Evolutionary conservation across 2,113 vertebrate species (phyloP), one percentile per base, ranked within the genome.

Genomic region (Podocnemis expansa): DNA sequence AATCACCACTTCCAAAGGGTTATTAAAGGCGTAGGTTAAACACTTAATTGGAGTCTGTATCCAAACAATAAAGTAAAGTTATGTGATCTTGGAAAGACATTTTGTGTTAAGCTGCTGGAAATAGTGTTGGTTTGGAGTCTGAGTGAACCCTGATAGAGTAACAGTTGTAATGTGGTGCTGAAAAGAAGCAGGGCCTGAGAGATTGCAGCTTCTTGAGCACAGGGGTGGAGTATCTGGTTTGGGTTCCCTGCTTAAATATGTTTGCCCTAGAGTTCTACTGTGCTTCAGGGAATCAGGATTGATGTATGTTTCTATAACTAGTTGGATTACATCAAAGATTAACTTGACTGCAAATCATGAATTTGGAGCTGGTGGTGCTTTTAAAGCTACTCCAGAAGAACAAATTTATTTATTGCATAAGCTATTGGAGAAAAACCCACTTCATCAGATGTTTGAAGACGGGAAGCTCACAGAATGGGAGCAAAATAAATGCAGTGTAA

Each of bases 11-110:
- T 38, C 38, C 21, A 43, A 41, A 4, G 70, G 70, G 11, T 75
- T 38, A 75, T 75, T 43, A 75, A 75, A 75, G 21, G 38, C 7
- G 41, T 75, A 38, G 11, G 8, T 75, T 75, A 94, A 91, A 80
- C 82, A 90, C 58, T 88, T 45, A 94, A 96, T 97, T 94, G 82
- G 91, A 90, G 93, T 54, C 82, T 91, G 24, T 60, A 87, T 85
- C 25, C 31, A 94, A 87, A 91, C 24, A 43, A 22, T 41, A 41
- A 10, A 43, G 70, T 75, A 43, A 43, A 25, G 25, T 94, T 94
- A 80, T 79, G 67, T 82, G 27, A 80, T 63, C 47, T 93, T 75
- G 60, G 31, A 91, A 79, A 56, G 38, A 93, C 41, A 25, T 89
- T 93, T 79, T 43, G 2, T 43, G 4, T 45, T 82, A 83, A 87